These are phyloP conservation scores for Aulostomus chinensis DNA, from an alignment of 2,797 vertebrate species.

Conservation along the genomic window DNA sequence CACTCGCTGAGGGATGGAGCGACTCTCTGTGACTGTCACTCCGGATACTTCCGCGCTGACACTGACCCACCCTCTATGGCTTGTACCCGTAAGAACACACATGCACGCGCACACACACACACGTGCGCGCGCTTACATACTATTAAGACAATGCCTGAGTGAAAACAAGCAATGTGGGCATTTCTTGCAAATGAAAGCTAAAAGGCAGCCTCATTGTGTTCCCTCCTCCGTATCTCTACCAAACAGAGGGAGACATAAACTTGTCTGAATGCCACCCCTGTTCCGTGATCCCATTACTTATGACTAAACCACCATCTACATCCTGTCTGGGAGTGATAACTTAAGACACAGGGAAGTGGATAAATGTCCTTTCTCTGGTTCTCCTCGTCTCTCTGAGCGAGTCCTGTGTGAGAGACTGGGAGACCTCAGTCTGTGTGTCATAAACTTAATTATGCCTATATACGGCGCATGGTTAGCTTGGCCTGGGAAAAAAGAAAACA, in stretches of 20 bases:
- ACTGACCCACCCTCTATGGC: slow-evolving; percentile 92
- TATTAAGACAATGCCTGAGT: slow-evolving; percentile 14
- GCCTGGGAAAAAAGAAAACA: slow-evolving; percentile 66
- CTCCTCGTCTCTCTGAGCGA: slow-evolving; percentile 15
- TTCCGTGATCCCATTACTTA: slow-evolving; percentile 71
- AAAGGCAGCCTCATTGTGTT: slow-evolving; percentile 38
- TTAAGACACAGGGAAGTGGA: slow-evolving; percentile 60
- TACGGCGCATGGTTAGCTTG: slow-evolving; percentile 71
- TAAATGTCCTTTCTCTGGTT: slow-evolving; percentile 46
- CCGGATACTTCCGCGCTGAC: slow-evolving; percentile 89
- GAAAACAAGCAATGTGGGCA: slow-evolving; percentile 18
- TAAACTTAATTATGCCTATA: slow-evolving; percentile 82
- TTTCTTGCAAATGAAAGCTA: slow-evolving; percentile 41
- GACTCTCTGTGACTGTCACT: slow-evolving; percentile 89
- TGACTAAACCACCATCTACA: slow-evolving; percentile 74
- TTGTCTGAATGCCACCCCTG: slow-evolving; percentile 63
- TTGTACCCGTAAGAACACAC: slow-evolving; percentile 90
- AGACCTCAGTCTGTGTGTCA: slow-evolving; percentile 72
- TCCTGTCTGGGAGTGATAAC: slow-evolving; percentile 66
- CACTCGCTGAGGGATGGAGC: slow-evolving; percentile 91
- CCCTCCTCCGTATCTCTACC: slow-evolving; percentile 44
- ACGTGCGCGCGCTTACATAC: slow-evolving; percentile 14
- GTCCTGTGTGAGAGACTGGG: slow-evolving; percentile 77
- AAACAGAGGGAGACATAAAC: slow-evolving; percentile 60
- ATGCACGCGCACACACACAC: slow-evolving; percentile 12